phyloP scores from a whole-genome alignment of 1,140 invertebrate genomes.

The Ceratitis capitata region DNA sequence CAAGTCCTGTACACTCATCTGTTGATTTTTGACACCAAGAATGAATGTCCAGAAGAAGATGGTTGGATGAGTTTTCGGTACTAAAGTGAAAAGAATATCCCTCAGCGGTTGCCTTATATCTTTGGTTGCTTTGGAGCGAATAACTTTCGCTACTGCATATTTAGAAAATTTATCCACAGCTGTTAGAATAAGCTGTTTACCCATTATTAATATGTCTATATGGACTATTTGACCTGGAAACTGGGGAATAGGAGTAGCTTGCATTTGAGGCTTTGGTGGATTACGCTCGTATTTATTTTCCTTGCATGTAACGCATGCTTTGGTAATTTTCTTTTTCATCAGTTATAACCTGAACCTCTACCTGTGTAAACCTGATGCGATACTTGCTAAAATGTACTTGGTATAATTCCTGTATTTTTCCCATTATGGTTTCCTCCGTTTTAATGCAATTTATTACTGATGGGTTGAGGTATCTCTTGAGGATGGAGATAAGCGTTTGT shows the following conservation, averaged over 20 bases:
- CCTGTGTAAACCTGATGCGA: slow-evolving; percentile 39
- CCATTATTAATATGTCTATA: background rate
- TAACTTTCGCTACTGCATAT: background rate
- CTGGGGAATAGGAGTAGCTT: background rate
- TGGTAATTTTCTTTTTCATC: slow-evolving; percentile 40
- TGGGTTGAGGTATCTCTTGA: slow-evolving; percentile 41
- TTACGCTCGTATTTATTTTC: slow-evolving; percentile 27
- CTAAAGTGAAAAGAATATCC: slow-evolving; percentile 1
- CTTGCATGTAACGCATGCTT: slow-evolving; percentile 43
- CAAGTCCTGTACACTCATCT: background rate
- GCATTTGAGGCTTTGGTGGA: no score
- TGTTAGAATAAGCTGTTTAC: background rate
- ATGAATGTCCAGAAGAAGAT: no score
- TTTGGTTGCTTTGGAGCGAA: background rate
- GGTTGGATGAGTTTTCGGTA: no score
- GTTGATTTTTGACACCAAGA: background rate
- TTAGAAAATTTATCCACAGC: slow-evolving; percentile 29
- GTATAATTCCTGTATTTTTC: slow-evolving; percentile 44
- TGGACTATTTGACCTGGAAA: slow-evolving; percentile 33
- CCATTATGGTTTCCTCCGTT: slow-evolving; percentile 41
- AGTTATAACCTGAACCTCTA: slow-evolving; percentile 40
- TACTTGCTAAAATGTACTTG: slow-evolving; percentile 46
- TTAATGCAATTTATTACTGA: slow-evolving; percentile 41
- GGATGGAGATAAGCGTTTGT: slow-evolving; percentile 43
- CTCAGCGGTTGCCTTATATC: background rate